Conservation (phyloP, 2,888 invertebrate genomes). For the Gandaritis pyraliata region DNA sequence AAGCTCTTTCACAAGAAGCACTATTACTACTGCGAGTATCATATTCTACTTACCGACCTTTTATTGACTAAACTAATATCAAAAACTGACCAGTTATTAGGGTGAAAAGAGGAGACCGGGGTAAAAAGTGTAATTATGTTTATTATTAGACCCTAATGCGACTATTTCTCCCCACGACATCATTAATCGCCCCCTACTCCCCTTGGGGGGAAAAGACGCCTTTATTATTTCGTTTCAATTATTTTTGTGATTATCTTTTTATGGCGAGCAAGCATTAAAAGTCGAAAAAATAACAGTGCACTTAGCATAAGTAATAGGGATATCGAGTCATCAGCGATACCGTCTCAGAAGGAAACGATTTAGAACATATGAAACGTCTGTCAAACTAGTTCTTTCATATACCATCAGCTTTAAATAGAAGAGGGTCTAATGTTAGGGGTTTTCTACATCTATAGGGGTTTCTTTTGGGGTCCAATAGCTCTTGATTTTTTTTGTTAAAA, state of each 20-base stretch:
- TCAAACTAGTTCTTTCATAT: too few relatives aligned
- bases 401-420: too few relatives aligned
- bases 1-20: too few relatives aligned
- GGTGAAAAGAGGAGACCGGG: conserved; percentile 72
- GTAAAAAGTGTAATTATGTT: conserved; percentile 84
- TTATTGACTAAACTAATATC: too few relatives aligned
- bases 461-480: too few relatives aligned
- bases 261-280: conserved; percentile 81
- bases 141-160: conserved; percentile 84
- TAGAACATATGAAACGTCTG: too few relatives aligned
- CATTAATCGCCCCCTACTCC: conserved; percentile 75
- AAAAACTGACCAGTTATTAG: conserved; percentile 58
- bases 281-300: conserved; percentile 75
- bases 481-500: too few relatives aligned
- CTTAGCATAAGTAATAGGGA: conserved; percentile 6
- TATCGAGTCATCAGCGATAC: not conserved
- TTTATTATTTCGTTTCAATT: conserved; percentile 85
- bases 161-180: conserved; percentile 73
- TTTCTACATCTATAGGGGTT: too few relatives aligned
- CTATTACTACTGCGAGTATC: too few relatives aligned
- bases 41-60: too few relatives aligned
- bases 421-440: too few relatives aligned
- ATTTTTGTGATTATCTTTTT: conserved; percentile 85
- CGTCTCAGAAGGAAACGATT: too few relatives aligned
- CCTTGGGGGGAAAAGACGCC: conserved; percentile 55